phyloP scores from a whole-genome alignment of 1,140 invertebrate genomes.

The Diorhabda sublineata region DNA sequence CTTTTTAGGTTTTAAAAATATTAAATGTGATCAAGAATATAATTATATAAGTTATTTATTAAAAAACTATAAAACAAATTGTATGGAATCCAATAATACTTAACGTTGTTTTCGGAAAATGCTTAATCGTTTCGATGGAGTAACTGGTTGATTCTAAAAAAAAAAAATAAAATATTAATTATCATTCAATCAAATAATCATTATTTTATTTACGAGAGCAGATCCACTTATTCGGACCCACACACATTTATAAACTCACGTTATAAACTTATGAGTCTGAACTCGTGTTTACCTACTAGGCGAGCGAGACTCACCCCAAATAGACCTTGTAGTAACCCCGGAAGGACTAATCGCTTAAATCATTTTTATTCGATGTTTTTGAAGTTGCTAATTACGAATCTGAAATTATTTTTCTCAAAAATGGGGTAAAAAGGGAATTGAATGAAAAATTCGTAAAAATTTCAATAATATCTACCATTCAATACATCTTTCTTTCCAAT shows the following conservation, averaged over 20 bases:
- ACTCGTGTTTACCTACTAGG: slow-evolving; percentile 2
- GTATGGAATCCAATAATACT: slow-evolving; percentile 8
- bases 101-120: slow-evolving; percentile 32
- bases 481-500: too few relatives aligned
- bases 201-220: neutral
- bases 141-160: slow-evolving; percentile 38
- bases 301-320: neutral
- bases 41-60: slow-evolving; percentile 3
- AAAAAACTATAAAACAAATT: slow-evolving; percentile 12
- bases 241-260: neutral
- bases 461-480: too few relatives aligned
- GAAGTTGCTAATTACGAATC: too few relatives aligned
- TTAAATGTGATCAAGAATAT: too few relatives aligned
- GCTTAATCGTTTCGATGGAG: slow-evolving; percentile 27
- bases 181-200: neutral
- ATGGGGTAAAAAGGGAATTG: too few relatives aligned
- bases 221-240: slow-evolving; percentile 1
- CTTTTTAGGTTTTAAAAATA: too few relatives aligned
- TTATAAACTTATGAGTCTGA: slow-evolving; percentile 6
- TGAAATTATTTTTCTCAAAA: too few relatives aligned
- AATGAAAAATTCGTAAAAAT: too few relatives aligned
- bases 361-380: too few relatives aligned
- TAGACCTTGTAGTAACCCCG: neutral
- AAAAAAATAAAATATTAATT: slow-evolving; percentile 20
- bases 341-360: slow-evolving; percentile 4